A percentile compares a stretch with the other conserved stretches of the same genome.
phyloP scores from a whole-genome alignment of 2,113 vertebrate species.

The Grallaria varia region DNA sequence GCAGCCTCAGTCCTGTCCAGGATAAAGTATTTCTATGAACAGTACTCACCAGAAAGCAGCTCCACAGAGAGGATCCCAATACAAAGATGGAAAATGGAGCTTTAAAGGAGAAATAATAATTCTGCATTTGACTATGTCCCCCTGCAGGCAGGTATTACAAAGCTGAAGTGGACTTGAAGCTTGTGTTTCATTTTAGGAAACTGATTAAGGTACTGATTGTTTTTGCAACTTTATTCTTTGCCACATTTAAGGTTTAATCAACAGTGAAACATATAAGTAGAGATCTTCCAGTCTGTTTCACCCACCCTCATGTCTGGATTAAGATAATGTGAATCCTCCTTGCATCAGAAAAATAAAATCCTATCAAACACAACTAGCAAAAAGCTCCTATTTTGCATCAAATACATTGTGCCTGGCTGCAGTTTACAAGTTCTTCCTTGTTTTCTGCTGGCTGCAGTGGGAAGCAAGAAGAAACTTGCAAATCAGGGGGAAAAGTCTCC shows the following conservation, averaged over 20 bases:
- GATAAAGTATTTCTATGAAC: not conserved
- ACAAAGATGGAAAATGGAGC: not conserved
- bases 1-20: not conserved
- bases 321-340: not conserved
- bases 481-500: not conserved
- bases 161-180: not conserved
- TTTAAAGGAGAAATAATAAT: not conserved
- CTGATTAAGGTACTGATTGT: not conserved
- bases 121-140: not conserved
- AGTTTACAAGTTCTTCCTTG: not conserved
- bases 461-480: not conserved
- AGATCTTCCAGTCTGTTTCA: not conserved
- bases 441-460: not conserved
- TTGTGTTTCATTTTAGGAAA: not conserved
- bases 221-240: not conserved
- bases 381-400: not conserved
- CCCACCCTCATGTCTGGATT: not conserved
- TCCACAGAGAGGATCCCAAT: not conserved
- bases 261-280: not conserved
- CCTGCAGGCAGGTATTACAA: conserved; percentile 1
- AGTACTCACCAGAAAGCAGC: not conserved
- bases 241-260: not conserved
- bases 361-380: not conserved
- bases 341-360: not conserved
- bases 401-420: not conserved